phyloP scores from a whole-genome alignment of 2,797 vertebrate species.

The Poeciliopsis turneri region DNA sequence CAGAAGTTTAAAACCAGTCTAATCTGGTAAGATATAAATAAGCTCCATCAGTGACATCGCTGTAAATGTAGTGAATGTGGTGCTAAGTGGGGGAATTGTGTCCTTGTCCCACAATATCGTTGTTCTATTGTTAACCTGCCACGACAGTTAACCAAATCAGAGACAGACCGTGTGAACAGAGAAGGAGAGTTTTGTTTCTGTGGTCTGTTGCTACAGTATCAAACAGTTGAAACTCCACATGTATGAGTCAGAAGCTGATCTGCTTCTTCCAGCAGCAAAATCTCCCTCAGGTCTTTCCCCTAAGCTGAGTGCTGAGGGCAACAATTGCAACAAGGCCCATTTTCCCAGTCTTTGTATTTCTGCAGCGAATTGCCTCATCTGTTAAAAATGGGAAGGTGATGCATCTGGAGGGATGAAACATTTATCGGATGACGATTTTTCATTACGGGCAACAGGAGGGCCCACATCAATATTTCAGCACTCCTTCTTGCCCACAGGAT shows the following conservation, averaged over 20 bases:
- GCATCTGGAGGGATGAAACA: slow-evolving; percentile 86
- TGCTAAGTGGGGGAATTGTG: not conserved
- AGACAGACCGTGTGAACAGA: not conserved
- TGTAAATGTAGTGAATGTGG: not conserved
- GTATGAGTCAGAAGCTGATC: not conserved
- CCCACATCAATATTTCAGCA: slow-evolving; percentile 88
- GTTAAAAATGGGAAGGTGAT: slow-evolving; percentile 74
- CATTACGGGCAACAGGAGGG: slow-evolving; percentile 79
- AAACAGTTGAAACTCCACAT: not conserved
- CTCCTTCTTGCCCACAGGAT: slow-evolving; percentile 58
- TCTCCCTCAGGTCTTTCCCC: slow-evolving; percentile 24
- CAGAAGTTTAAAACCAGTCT: not conserved
- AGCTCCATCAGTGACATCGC: not conserved
- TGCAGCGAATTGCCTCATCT: slow-evolving; percentile 65
- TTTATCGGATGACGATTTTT: slow-evolving; percentile 84
- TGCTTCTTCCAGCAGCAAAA: slow-evolving; percentile 6
- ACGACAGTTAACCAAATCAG: not conserved
- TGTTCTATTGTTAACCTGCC: not conserved
- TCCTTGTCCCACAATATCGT: not conserved
- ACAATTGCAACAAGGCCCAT: slow-evolving; percentile 35
- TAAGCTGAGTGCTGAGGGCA: slow-evolving; percentile 13
- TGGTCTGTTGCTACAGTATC: not conserved
- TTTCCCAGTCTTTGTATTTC: slow-evolving; percentile 64
- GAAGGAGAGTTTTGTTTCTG: not conserved
- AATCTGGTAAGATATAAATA: not conserved